Base-by-base conservation (phyloP, 2,888 invertebrate genomes). In the Morpho deidamia region DNA sequence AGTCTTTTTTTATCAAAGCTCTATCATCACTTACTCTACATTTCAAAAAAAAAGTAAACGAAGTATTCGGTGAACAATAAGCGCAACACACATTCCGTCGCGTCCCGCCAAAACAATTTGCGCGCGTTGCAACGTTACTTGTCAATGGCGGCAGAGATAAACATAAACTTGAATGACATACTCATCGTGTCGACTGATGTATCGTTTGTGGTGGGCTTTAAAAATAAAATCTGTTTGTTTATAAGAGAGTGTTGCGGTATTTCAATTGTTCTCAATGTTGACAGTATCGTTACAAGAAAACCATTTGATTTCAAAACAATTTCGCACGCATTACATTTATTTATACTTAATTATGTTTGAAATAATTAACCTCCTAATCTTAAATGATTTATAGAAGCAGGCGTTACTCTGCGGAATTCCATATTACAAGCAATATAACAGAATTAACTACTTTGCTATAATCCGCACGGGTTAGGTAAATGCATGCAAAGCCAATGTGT, bases 71-170 rank as follows among this genome's bases (percentile, higher is more conserved):
- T 23, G 43, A 12, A 45, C 52, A 56, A 56, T 43, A 53, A 51
- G 48, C 38, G 51, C 50, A 55, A 59, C 53, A 51, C 48, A 50
- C 60, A 64, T 64, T 62, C 63, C 62, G 39, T 38, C 53, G 56
- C 61, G 65, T 64, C 58, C 71, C 75, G 76, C 68, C 78, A 74
- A 78, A 78, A 78, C 78, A 78, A 73, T 69, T 63, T 64, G 59
- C 71, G 65, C 68, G 66, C 63, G 61, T 61, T 55, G 56, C 60
- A 60, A 63, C 63, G 59, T 63, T 66, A 65, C 66, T 42, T 60
- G 60, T 65, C 65, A 64, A 61, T 63, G 64, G 62, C 57, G 60
- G 59, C 59, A 66, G 60, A 63, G 63, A 60, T 55, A 60, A 58
- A 65, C 58, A 63, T 62, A 63, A 61, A 62, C 56, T 53, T 59